Base-by-base conservation (phyloP, 2,888 invertebrate genomes). In the Ectropis crepuscularia region DNA sequence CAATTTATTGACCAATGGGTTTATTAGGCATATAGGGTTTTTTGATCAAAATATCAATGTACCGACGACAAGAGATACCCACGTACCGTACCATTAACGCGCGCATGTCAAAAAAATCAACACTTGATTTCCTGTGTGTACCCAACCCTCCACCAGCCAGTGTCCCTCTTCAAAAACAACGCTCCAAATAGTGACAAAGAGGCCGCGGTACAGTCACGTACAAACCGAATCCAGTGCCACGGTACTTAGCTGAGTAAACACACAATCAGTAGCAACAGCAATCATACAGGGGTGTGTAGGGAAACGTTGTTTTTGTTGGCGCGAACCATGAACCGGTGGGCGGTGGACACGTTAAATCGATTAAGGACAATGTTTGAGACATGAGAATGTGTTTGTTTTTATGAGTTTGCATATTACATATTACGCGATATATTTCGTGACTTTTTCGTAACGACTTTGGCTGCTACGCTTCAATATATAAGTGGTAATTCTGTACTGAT, bases 181-280 rank as follows among this genome's bases (percentile, higher is more conserved):
- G 64, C 83, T 83, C 78, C 77, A 83, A 78, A 82, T 81, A 87
- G 80, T 82, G 85, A 82, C 84, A 87, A 88, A 88, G 87, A 75
- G 83, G 79, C 89, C 87, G 86, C 87, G 72, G 75, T 76, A 75
- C 75, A 79, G 80, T 83, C 85, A 86, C 83, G 86, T 82, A 84
- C 82, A 71, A 75, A 79, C 80, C 74, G 72, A 78, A 81, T 81
- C 77, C 79, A 74, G 76, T 73, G 79, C 79, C 78, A 78, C 81
- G 85, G 83, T 86, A 89, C 90, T 90, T 85, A 87, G 80, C 83
- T 86, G 85, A 79, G 82, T 83, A 90, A 90, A 90, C 84, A 90
- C 83, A 85, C 76, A 74, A 81, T 82, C 87, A 82, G 88, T 86
- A 85, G 86, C 85, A 79, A 70, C 77, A 77, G 79, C 76, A 79